Evolutionary conservation across 2,113 vertebrate species (phyloP).

Genomic region (Meriones unguiculatus): DNA sequence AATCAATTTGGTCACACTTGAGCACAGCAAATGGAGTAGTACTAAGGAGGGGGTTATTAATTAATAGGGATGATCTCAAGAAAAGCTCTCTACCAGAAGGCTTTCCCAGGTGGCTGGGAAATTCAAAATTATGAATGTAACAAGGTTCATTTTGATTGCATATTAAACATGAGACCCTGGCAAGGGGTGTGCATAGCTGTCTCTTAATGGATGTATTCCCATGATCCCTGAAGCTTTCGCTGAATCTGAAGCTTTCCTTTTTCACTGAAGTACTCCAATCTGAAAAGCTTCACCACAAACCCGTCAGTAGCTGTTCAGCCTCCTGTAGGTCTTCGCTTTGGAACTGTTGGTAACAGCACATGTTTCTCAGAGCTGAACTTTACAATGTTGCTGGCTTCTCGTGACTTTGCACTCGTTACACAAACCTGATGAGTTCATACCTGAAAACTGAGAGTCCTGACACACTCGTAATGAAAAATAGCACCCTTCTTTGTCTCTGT

Average conservation of each 20-base stretch:
- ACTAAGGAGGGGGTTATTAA: background rate
- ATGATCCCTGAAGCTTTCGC: background rate
- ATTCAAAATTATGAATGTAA: background rate
- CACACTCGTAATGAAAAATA: background rate
- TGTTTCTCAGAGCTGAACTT: background rate
- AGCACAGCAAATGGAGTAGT: background rate
- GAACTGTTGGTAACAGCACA: background rate
- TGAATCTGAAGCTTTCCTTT: background rate
- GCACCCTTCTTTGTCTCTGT: background rate
- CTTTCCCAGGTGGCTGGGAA: background rate
- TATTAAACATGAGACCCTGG: background rate
- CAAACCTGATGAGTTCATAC: background rate
- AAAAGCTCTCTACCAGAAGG: background rate
- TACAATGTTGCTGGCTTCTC: background rate
- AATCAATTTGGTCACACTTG: background rate
- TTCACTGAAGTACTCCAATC: background rate
- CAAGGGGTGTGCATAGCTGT: background rate
- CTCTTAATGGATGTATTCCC: background rate
- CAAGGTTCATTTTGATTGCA: background rate
- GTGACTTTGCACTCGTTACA: background rate
- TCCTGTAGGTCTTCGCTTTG: background rate
- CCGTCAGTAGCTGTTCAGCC: background rate
- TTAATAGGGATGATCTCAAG: background rate
- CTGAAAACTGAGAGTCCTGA: background rate
- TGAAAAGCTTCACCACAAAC: background rate